Base-by-base conservation (phyloP, 2,113 vertebrate species). In the Albula glossodonta region DNA sequence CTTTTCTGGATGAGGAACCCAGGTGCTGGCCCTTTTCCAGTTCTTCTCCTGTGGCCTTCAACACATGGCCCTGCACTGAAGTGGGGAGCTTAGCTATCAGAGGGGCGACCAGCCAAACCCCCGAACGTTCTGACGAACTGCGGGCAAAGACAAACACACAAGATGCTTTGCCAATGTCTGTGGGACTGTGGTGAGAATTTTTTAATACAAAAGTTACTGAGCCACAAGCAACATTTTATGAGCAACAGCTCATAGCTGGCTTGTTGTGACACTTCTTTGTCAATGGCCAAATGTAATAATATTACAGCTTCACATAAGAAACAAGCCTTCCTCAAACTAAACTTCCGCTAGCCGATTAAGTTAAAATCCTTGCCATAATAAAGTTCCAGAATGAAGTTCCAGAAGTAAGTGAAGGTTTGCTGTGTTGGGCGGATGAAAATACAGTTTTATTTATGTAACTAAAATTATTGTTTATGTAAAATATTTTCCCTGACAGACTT, bases 1-100 rank as follows among this genome's bases (percentile, higher is more conserved):
- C 98, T 90, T 99, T 99, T 81, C 97, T 96, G 2, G 98, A 99
- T 0, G 97, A 99, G 0, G 98, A 98, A 0, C 97, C 98, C 80
- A 99, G 90, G 82, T 99, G 97, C 78, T 99, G 98, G 70, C 98
- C 98, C 89, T 99, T 99, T 93, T 99, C 98, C 90, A 99, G 87
- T 89, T 99, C 98, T 82, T 99, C 98, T 79, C 98, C 98, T 8
- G 98, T 98, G 19, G 98, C 98, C 93, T 99, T 99, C 87, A 99
- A 93, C 15, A 99, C 97, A 0, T 99, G 97, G 49, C 98, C 98
- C 90, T 99, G 98, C 83, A 99, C 98, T 0, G 98, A 98, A 1
- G 98, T 99, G 86, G 97, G 97, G 90, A 99, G 95, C 89, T 99
- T 99, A 83, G 98, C 98, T 78, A 99, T 99, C 85, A 99, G 93